Conservation (phyloP, 2,113 vertebrate genomes). For the Azemiops feae region DNA sequence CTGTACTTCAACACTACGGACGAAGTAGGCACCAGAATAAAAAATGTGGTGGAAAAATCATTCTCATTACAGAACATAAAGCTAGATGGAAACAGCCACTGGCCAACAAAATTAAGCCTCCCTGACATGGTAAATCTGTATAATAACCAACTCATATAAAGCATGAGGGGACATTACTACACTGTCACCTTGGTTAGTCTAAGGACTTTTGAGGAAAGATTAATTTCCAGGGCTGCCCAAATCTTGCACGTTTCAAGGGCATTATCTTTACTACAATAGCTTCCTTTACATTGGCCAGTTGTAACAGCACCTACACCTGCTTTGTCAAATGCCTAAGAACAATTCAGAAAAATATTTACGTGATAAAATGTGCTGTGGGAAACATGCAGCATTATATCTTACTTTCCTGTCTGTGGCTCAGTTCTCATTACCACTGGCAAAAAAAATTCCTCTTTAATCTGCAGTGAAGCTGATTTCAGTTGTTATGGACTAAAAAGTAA, state of each 20-base stretch:
- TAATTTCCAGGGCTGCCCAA: slow-evolving; percentile 24
- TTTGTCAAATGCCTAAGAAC: background rate
- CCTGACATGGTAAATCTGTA: background rate
- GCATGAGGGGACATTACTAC: background rate
- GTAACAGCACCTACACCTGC: too few species aligned
- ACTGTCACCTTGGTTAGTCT: background rate
- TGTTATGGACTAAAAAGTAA: background rate
- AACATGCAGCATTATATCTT: slow-evolving; percentile 24
- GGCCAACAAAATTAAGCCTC: slow-evolving; percentile 12
- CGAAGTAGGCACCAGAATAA: background rate
- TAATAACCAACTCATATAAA: background rate
- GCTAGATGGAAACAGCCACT: slow-evolving; percentile 9
- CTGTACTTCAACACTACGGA: slow-evolving; percentile 42
- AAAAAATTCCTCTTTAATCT: background rate
- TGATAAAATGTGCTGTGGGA: slow-evolving; percentile 6
- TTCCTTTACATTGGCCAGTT: background rate
- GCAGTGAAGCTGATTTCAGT: background rate
- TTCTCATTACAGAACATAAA: slow-evolving; percentile 17
- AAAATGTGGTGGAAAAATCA: slow-evolving; percentile 27
- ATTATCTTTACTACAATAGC: slow-evolving; percentile 9
- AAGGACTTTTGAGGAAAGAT: background rate
- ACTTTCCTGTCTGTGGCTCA: slow-evolving; percentile 14
- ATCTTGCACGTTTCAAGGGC: slow-evolving; percentile 16
- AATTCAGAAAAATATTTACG: background rate
- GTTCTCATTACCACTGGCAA: background rate